Percentiles rank a stretch among this genome's conserved stretches.
phyloP scores from a whole-genome alignment of 2,888 invertebrate genomes.

The Dendrolimus pini region DNA sequence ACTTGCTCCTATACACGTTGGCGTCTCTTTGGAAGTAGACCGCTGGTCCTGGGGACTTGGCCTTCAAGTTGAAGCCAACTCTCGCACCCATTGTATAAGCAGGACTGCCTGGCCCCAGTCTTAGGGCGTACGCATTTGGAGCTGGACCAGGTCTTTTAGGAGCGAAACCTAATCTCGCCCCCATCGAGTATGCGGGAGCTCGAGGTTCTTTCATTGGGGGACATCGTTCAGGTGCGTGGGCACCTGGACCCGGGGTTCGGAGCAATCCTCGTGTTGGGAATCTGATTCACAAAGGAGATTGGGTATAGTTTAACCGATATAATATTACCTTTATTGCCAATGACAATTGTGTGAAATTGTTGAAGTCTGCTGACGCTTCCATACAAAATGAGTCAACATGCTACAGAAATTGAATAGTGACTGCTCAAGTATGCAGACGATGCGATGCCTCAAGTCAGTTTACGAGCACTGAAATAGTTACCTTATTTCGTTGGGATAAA shows the following conservation, averaged over 20 bases:
- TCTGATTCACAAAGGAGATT: conserved; percentile 18
- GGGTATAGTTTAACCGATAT: too few species aligned
- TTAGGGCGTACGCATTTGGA: conserved; percentile 76
- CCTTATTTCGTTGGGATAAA: too few species aligned
- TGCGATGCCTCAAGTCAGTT: too few species aligned
- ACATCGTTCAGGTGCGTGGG: conserved; percentile 78
- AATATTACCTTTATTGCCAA: too few species aligned
- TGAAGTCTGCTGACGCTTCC: too few species aligned
- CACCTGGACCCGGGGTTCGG: conserved; percentile 79
- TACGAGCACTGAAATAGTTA: too few species aligned
- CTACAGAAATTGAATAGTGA: too few species aligned
- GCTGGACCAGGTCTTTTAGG: conserved; percentile 73
- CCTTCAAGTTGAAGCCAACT: conserved; percentile 40
- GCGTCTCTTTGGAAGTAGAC: conserved; percentile 65
- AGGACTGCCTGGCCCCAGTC: conserved; percentile 61
- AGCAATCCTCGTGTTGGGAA: conserved; percentile 29
- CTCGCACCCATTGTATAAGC: conserved; percentile 61
- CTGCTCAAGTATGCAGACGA: too few species aligned
- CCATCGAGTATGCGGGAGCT: conserved; percentile 78
- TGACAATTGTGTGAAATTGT: too few species aligned
- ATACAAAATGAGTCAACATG: too few species aligned
- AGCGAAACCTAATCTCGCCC: conserved; percentile 57
- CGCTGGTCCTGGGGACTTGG: conserved; percentile 70
- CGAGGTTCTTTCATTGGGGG: conserved; percentile 67
- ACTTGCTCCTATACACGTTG: conserved; percentile 52